Base-by-base conservation (phyloP, 2,113 vertebrate genomes). In the Columba livia region DNA sequence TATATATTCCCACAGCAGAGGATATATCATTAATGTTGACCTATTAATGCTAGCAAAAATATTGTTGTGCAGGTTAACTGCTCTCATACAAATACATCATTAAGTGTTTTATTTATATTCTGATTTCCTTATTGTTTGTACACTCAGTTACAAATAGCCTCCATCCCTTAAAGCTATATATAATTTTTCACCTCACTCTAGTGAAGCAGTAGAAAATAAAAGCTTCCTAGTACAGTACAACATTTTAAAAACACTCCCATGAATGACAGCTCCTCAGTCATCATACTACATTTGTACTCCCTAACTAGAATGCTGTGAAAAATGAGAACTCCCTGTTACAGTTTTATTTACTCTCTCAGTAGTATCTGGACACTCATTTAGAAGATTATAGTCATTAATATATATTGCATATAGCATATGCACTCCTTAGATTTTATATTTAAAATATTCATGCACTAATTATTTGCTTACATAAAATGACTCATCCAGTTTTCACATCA, bases 401-500 rank as follows among this genome's bases (percentile, higher is more conserved):
- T 66, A 75, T 64, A 56, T 86, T 83, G 36, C 34, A 93, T n/a
- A 25, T 60, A 84, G 44, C 29, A 15, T 47, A 65, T 42, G 18
- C 6, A 34, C 42, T 86, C 53, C 51, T 81, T 80, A 77, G 81
- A 60, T n/a, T 78, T 74, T 79, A 17, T 67, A 47, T 85, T 83
- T 90, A 32, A 91, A 96, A 91, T 90, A 78, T 28, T 44, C 4
- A 2, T 62, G 17, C 40, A 47, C 20, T 73, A 85, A 83, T 84
- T 80, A 73, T 96, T 90, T 94, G 62, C 79, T 80, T 85, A 82
- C 23, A 88, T 82, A 83, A 93, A 58, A 70, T 79, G 82, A 90
- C 34, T 93, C 84, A 84, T 89, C 21, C 64, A 71, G 19, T 83
- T 93, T 95, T 83, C 64, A 88, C 40, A 48, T 74, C 64, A 82